Evolutionary conservation across 1,140 invertebrate species (phyloP), one percentile per base, ranked within the genome.

Genomic region (Meloidogyne exigua): DNA sequence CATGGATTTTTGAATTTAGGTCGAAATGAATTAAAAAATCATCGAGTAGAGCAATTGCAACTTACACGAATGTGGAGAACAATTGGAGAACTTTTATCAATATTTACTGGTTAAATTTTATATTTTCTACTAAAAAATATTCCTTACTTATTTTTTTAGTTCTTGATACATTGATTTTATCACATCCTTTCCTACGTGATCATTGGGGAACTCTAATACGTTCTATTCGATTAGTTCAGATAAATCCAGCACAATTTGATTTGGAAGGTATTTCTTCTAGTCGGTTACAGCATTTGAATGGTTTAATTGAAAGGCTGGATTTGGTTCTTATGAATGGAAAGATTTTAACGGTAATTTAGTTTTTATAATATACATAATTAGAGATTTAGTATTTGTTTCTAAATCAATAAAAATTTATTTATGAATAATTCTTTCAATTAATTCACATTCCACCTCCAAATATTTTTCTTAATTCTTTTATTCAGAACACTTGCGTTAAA

Each of bases 191-290:
- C 0, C 87, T 93, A 5, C 87, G 90, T 72, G 91, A 92, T 21
- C 91, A 92, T 83, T 93, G 92, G 92, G 90, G 90, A 18, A 88
- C 91, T 5, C 93, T 93, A 81, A 89, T 91, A 83, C 90, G 91
- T 81, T 91, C 92, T 86, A 89, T 93, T 1, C 90, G 90, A 72
- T 91, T 91, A 21, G 90, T 92, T 1, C 89, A 91, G 65, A 91
- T 92, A 79, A 91, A 92, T 88, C 90, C 91, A 25, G 83, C 86
- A 1, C 90, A 91, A 82, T 92, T 92, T 85, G 89, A 89, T 18
- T 88, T 91, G 28, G 84, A 90, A 1, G 83, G 89, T 65, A 89
- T 81, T 28, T 90, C 57, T 10, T 90, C 90, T 77, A n/a, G 9
- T 57, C 85, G 44, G 18, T 39, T 93, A 11, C 84, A 90, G 36